Conservation (phyloP, 2,797 vertebrate genomes). For the Anabas testudineus region DNA sequence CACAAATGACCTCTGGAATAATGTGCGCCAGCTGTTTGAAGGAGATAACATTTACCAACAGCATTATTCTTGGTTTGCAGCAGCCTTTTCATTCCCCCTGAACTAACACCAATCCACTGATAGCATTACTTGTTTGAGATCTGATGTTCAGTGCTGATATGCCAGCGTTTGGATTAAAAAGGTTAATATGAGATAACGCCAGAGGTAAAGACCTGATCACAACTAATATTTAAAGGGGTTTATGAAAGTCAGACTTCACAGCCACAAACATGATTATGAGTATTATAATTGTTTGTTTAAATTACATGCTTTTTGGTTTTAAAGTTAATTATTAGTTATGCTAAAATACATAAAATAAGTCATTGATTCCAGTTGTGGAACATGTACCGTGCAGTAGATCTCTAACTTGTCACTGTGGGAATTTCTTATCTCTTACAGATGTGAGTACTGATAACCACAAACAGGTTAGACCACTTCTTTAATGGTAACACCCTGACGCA, state of each 20-base stretch:
- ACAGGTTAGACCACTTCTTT: slow-evolving; percentile 9
- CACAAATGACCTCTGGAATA: slow-evolving; percentile 39
- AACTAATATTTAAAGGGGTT: not conserved
- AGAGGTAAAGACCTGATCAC: not conserved
- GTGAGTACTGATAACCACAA: not conserved
- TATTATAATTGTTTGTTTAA: slow-evolving; percentile 31
- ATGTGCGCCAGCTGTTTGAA: slow-evolving; percentile 51
- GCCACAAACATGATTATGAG: not conserved
- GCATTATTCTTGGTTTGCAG: slow-evolving; percentile 20
- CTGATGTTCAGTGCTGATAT: slow-evolving; percentile 22
- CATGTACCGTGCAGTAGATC: too few relatives aligned
- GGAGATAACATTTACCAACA: slow-evolving; percentile 34
- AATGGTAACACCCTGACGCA: not conserved
- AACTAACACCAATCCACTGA: slow-evolving; percentile 40
- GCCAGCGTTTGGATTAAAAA: not conserved
- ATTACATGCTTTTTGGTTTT: slow-evolving; percentile 5
- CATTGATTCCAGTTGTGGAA: not conserved
- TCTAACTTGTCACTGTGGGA: not conserved
- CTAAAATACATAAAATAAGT: not conserved
- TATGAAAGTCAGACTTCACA: slow-evolving; percentile 31
- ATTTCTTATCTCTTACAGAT: not conserved
- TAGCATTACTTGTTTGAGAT: slow-evolving; percentile 17
- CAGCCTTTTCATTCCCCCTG: slow-evolving; percentile 41
- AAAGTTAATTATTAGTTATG: slow-evolving; percentile 19
- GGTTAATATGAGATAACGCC: not conserved